These are phyloP conservation scores for Eudyptes chrysolophus DNA, from an alignment of 2,113 vertebrate genomes.

Conservation along the genomic window DNA sequence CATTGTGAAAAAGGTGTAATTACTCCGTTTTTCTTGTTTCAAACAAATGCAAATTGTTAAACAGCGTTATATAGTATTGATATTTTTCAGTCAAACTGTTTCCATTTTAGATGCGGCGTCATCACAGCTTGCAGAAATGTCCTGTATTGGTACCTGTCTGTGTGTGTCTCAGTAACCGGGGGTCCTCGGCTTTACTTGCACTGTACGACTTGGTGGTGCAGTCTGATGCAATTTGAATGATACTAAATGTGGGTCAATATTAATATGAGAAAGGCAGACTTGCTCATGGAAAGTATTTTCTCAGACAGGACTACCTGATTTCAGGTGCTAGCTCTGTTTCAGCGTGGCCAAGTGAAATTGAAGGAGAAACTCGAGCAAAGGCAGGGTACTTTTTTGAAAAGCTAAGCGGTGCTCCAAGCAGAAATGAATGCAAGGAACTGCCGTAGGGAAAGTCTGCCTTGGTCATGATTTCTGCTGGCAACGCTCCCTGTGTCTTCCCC, in stretches of 20 bases:
- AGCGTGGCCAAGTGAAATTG: background rate
- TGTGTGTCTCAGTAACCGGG: rapidly evolving
- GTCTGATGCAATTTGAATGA: background rate
- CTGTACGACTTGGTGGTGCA: rapidly evolving
- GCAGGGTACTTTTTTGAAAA: background rate
- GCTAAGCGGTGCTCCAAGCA: background rate
- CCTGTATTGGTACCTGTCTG: rapidly evolving
- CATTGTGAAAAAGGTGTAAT: background rate
- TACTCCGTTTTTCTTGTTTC: background rate
- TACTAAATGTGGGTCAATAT: background rate
- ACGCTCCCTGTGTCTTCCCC: background rate
- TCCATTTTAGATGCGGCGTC: background rate
- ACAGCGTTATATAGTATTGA: too few relatives aligned
- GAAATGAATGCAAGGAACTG: background rate
- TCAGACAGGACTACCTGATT: background rate
- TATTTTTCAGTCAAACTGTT: background rate
- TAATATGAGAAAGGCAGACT: background rate
- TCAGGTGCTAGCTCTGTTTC: background rate
- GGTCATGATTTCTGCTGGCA: background rate
- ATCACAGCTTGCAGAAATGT: background rate
- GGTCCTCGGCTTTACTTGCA: rapidly evolving
- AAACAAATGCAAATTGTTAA: background rate
- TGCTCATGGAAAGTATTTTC: background rate
- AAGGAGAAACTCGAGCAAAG: background rate
- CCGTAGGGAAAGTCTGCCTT: background rate